Base-by-base conservation (phyloP, 2,797 vertebrate genomes). In the Acanthopagrus latus region DNA sequence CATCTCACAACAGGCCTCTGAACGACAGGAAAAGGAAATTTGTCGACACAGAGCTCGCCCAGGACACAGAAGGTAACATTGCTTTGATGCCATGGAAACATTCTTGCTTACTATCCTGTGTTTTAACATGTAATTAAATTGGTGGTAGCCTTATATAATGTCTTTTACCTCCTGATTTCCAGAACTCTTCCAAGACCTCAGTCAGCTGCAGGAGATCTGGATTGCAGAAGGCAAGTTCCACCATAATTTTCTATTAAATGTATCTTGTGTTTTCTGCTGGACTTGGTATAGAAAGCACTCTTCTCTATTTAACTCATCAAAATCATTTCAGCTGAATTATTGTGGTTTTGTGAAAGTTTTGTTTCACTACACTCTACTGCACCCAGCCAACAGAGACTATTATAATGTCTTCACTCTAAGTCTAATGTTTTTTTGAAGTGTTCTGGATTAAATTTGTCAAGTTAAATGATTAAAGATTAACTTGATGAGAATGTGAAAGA, bases 131-230 rank as follows among this genome's bases (percentile, higher is more conserved):
- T 21, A 25, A 7, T 68, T 23, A 29, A 21, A 38, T n/a, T 27
- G 25, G 12, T 18, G 25, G 47, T 13, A 13, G 20, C 14, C 16
- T 13, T 11, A 6, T 25, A 63, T 8, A 17, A 1, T 33, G 33
- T 65, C 54, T 41, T 65, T 29, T 29, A 10, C 44, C 59, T 9
- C 20, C 33, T 64, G 3, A 2, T 64, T 76, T 82, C 2, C 92
- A 99, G 98, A 99, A 89, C 95, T 99, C 85, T 99, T 99, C 93
- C 98, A 99, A 92, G 98, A 99, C 94, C 97, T 99, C 89, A 98
- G 97, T 93, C 97, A 97, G 90, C 96, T 99, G 73, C 98, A 99
- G 81, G 98, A 99, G 94, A 97, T 98, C 94, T 99, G 98, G 98
- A 97, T 99, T 78, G 97, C 97, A 84, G 98, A 98, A 96, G 97